Percentiles rank a stretch among this genome's conserved stretches.
Evolutionary conservation across 2,888 invertebrate genomes (phyloP).

Genomic region (Notocelia uddmanniana): DNA sequence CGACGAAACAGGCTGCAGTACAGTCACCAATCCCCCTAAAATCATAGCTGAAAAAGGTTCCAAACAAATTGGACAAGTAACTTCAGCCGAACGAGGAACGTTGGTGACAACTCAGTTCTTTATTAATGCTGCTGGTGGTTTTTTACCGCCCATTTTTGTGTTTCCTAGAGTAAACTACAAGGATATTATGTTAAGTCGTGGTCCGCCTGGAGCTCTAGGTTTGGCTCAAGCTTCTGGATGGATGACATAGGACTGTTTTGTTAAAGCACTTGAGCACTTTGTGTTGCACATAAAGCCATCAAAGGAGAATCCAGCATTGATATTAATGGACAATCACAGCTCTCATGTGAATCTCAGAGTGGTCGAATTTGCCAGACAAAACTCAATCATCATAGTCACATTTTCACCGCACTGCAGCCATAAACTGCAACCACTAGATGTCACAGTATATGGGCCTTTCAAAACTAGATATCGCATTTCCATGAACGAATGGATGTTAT

Average conservation of each 20-base stretch:
- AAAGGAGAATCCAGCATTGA: slow-evolving; percentile 49
- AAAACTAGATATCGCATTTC: slow-evolving; percentile 46
- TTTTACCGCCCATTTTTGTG: slow-evolving; percentile 47
- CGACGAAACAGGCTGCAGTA: slow-evolving; percentile 47
- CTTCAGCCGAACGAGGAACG: slow-evolving; percentile 46
- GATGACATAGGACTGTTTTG: slow-evolving; percentile 50
- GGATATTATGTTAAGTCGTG: slow-evolving; percentile 48
- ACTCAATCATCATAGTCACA: slow-evolving; percentile 45
- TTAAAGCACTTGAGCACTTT: slow-evolving; percentile 50
- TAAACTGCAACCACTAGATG: slow-evolving; percentile 45
- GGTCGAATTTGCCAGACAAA: slow-evolving; percentile 48
- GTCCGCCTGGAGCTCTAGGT: slow-evolving; percentile 48
- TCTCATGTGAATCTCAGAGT: slow-evolving; percentile 49
- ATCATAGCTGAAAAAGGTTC: slow-evolving; percentile 47
- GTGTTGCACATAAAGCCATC: slow-evolving; percentile 49
- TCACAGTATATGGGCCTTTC: slow-evolving; percentile 46
- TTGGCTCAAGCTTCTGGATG: slow-evolving; percentile 49
- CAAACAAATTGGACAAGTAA: slow-evolving; percentile 49
- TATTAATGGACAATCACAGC: slow-evolving; percentile 49
- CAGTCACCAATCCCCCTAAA: slow-evolving; percentile 49
- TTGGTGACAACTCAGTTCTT: slow-evolving; percentile 41
- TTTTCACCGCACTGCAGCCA: slow-evolving; percentile 47
- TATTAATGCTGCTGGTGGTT: slow-evolving; percentile 48
- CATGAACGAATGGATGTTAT: slow-evolving; percentile 50
- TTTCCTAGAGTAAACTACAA: slow-evolving; percentile 49